Percentiles rank a stretch among this genome's conserved stretches.
phyloP scores from a whole-genome alignment of 2,888 invertebrate species.

The Drosophila silvestris region DNA sequence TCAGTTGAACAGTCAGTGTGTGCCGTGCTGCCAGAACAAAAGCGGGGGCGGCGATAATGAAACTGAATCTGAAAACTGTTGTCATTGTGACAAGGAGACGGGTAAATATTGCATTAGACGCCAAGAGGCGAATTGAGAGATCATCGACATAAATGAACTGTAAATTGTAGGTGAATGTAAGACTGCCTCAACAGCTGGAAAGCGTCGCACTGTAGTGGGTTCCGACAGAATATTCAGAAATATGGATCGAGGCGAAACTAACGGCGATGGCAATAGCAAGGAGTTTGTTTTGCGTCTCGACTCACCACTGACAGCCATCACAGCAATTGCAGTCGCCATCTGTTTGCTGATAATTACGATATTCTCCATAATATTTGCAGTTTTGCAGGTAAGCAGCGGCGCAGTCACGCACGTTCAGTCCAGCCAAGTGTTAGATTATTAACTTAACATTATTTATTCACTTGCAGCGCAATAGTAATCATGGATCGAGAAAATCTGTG shows the following conservation, averaged over 20 bases:
- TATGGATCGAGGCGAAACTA: slow-evolving; percentile 19
- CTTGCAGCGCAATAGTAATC: slow-evolving; percentile 81
- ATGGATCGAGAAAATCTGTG: slow-evolving; percentile 77
- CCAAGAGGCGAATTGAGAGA: not conserved
- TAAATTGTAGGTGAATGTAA: slow-evolving; percentile 88
- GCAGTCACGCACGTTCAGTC: not conserved
- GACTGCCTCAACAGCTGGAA: slow-evolving; percentile 90
- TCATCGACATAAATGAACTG: not conserved
- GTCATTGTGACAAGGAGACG: slow-evolving; percentile 62
- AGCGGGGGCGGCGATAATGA: slow-evolving; percentile 86
- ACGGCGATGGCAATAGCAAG: slow-evolving; percentile 52
- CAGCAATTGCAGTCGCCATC: slow-evolving; percentile 89
- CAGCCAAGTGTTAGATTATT: not conserved
- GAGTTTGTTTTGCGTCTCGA: slow-evolving; percentile 82
- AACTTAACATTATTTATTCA: slow-evolving; percentile 1
- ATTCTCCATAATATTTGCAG: slow-evolving; percentile 90
- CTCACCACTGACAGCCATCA: slow-evolving; percentile 88
- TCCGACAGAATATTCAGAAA: slow-evolving; percentile 46
- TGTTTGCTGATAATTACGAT: slow-evolving; percentile 90
- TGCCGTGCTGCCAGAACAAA: slow-evolving; percentile 89
- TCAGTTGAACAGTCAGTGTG: slow-evolving; percentile 91
- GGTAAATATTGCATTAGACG: slow-evolving; percentile 27
- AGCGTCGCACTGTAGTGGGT: slow-evolving; percentile 87
- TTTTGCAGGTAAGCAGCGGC: slow-evolving; percentile 88
- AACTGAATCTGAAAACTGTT: slow-evolving; percentile 84